Evolutionary conservation across 2,888 invertebrate genomes (phyloP), one percentile per base, ranked within the genome.

Genomic region (Ecliptopera silaceata): DNA sequence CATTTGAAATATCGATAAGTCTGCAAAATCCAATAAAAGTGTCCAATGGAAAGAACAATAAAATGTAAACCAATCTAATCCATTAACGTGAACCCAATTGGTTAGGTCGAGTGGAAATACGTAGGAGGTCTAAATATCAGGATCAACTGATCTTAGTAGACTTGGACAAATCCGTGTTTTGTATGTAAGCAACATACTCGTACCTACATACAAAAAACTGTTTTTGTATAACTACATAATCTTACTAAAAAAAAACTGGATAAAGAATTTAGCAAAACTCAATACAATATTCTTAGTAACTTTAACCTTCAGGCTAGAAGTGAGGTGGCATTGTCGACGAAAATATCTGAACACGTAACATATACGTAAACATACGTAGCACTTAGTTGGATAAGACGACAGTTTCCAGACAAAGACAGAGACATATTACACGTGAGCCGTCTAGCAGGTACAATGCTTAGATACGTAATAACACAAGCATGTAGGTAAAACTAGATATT

Each of bases 261-360:
- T 52, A 50, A 36, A 54, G 56, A 58, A 63, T 43, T 75, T 77
- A 74, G 76, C 76, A 74, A 50, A 56, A 64, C 63, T 64, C 63
- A 66, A 51, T 68, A 71, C 64, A 65, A 70, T 73, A 54, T 69
- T 54, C 15, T 42, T 63, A 68, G 71, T 65, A 73, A 72, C n/a
- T n/a, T n/a, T n/a, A n/a, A 79, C 80, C 82, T 81, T 82, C 79
- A 71, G 71, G 70, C 71, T 76, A 44, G 63, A 60, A 63, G 61
- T 61, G 72, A 80, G 80, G 81, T 79, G 78, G 79, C 71, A 66
- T 70, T 65, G 64, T 56, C 46, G 76, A 70, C 74, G 64, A 70
- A 80, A 81, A 82, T 82, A 82, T 71, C 70, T 46, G 55, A 34
- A 66, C 55, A 73, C 69, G 71, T 76, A 72, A 72, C 56, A 45